Conservation (phyloP, 2,797 vertebrate genomes). For the Tokudaia muenninki region DNA sequence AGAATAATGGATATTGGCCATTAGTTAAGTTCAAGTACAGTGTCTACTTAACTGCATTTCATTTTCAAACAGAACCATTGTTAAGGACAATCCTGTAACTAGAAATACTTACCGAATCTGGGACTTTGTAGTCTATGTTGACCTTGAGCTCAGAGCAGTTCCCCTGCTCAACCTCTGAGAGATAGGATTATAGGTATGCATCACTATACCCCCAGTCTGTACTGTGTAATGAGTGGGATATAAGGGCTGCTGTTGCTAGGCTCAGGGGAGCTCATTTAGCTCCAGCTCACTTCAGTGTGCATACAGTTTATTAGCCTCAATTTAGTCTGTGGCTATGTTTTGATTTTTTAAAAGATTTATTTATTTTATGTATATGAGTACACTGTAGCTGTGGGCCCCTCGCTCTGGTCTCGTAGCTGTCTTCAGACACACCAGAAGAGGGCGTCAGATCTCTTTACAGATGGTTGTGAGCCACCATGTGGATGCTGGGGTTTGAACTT, state of each 20-base stretch:
- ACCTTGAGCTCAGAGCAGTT: background rate
- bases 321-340: background rate
- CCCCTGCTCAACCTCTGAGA: background rate
- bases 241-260: background rate
- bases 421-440: no score
- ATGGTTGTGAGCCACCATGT: no score
- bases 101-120: background rate
- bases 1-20: background rate
- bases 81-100: background rate
- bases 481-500: no score
- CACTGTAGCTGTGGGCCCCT: no score
- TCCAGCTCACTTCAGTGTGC: background rate
- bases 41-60: background rate
- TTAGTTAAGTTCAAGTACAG: background rate
- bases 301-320: background rate
- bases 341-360: background rate
- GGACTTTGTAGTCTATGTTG: background rate
- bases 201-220: background rate
- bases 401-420: no score
- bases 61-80: background rate
- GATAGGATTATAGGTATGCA: background rate
- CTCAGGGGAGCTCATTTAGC: constrained; percentile 25
- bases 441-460: no score
- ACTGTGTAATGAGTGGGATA: background rate
- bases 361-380: no score